Conservation (phyloP, 1,140 invertebrate genomes). For the Chrysopa pallens region DNA sequence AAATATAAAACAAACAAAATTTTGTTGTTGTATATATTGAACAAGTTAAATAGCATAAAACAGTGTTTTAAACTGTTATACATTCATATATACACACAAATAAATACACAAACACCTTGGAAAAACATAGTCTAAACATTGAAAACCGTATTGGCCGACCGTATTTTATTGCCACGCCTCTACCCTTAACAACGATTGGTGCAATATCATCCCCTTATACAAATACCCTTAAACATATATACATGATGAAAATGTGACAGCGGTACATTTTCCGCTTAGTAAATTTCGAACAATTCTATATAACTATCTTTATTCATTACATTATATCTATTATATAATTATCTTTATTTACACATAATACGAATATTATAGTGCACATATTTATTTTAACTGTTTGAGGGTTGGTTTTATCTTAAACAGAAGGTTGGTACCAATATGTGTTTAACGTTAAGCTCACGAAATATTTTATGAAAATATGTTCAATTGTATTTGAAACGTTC, state of each 20-base stretch:
- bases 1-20: no score
- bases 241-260: slow-evolving; percentile 3
- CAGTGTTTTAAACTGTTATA: no score
- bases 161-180: slow-evolving; percentile 20
- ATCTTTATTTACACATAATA: no score
- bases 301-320: no score
- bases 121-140: slow-evolving; percentile 10
- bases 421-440: not conserved
- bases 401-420: not conserved
- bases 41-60: no score
- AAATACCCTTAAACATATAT: slow-evolving; percentile 20
- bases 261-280: no score
- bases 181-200: slow-evolving; percentile 19
- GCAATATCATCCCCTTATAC: slow-evolving; percentile 6
- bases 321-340: no score
- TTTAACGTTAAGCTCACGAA: not conserved
- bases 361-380: not conserved
- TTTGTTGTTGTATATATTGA: no score
- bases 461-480: not conserved
- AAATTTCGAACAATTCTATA: no score
- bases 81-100: no score
- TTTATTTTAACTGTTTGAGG: not conserved
- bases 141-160: slow-evolving; percentile 25
- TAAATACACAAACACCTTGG: no score
- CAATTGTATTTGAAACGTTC: not conserved